Conservation (phyloP, 2,888 invertebrate species). For the Calliopum simillimum region DNA sequence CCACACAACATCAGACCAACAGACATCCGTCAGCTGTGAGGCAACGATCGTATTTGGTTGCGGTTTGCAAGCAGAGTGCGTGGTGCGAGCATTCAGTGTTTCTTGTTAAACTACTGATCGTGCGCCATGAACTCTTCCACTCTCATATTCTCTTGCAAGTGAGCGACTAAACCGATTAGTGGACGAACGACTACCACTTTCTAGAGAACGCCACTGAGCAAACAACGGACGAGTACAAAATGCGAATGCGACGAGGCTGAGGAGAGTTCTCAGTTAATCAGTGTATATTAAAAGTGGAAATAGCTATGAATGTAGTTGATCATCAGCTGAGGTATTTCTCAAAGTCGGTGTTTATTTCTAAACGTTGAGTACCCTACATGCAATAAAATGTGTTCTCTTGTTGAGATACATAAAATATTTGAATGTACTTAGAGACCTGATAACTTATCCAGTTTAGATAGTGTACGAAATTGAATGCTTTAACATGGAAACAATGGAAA, state of each 20-base stretch:
- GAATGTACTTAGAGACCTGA: no score
- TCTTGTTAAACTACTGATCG: slow-evolving; percentile 14
- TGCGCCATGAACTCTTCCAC: slow-evolving; percentile 2
- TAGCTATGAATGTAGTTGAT: no score
- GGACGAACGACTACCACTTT: slow-evolving; percentile 15
- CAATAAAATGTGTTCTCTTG: no score
- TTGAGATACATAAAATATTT: no score
- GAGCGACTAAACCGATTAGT: slow-evolving; percentile 11
- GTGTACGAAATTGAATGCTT: no score
- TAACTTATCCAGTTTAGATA: no score
- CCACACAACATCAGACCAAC: slow-evolving; percentile 4
- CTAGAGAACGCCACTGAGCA: slow-evolving; percentile 12
- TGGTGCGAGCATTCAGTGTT: slow-evolving; percentile 10
- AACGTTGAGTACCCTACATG: no score
- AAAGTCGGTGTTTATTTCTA: no score
- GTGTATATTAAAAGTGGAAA: not conserved
- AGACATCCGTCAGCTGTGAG: slow-evolving; percentile 18
- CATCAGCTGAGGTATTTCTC: no score
- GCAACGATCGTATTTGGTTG: not conserved
- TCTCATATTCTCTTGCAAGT: no score
- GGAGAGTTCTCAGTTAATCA: not conserved
- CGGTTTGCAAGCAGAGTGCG: not conserved
- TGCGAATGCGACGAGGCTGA: slow-evolving; percentile 5
- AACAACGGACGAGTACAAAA: not conserved
- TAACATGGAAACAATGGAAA: no score